Base-by-base conservation (phyloP, 2,797 vertebrate species). In the Pseudocheirus occidentalis region DNA sequence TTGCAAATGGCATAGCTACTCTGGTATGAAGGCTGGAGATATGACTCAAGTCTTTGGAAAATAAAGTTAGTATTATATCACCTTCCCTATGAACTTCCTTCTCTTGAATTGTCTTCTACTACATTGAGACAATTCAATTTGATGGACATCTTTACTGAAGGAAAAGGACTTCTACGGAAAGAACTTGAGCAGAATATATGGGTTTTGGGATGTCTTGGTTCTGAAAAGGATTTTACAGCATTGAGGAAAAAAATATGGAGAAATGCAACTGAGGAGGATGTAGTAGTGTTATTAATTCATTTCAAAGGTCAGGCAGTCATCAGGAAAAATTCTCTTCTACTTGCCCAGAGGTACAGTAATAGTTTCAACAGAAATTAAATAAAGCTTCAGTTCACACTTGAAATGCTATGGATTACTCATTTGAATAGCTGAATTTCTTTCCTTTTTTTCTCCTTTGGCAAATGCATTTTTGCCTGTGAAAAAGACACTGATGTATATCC, bases 281-380 rank as follows among this genome's bases (percentile, higher is more conserved):
- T 31, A 90, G 12, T 92, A 81, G 54, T 6, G 14, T 55, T 58
- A 94, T 95, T 92, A 95, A 59, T 55, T 90, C 34, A 87, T 91
- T 94, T 92, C 62, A 81, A 95, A 94, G 90, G 96, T 90, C 91
- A 95, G 0, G 93, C 54, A 95, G 53, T 53, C 90, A 54, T 28
- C 90, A 57, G 57, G 59, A 97, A 95, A 5, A n/a, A 91, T 66
- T 91, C 81, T 55, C 92, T 34, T 53, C 10, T 55, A 55, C 58
- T 96, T 90, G 91, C 62, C 95, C 73, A 56, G 93, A 96, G 40
- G 56, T 13, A 54, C 57, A 95, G 53, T 52, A 96, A 95, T 34
- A 93, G 66, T 94, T 94, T 90, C 54, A 93, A 18, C 0, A 54
- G 91, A 94, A 57, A 95, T 81, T 40, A 92, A 90, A 62, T 57